Conservation (phyloP, 1,140 invertebrate genomes). For the Calephelis virginiensis region DNA sequence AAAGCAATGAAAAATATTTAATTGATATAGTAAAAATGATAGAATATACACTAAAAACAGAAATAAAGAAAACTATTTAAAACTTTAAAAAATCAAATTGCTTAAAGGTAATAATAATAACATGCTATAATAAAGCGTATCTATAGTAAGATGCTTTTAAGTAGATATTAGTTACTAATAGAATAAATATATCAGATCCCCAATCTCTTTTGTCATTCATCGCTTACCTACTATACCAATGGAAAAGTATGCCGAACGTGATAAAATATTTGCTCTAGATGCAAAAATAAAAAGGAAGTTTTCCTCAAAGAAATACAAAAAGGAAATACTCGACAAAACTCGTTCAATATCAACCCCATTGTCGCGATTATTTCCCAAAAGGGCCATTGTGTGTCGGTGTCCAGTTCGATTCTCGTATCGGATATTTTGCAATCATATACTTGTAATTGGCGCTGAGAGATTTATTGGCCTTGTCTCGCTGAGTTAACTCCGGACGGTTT, state of each 20-base stretch:
- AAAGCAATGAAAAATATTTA: too few relatives aligned
- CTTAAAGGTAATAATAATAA: not conserved
- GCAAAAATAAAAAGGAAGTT: slow-evolving; percentile 6
- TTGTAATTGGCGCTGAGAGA: slow-evolving; percentile 42
- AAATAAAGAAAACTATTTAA: too few relatives aligned
- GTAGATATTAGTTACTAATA: not conserved
- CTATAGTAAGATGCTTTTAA: not conserved
- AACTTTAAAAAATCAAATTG: too few relatives aligned
- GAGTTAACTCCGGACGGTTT: slow-evolving; percentile 34
- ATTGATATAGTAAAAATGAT: too few relatives aligned
- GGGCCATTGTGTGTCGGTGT: slow-evolving; percentile 32
- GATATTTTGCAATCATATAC: slow-evolving; percentile 40
- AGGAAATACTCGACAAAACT: not conserved
- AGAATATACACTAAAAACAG: too few relatives aligned
- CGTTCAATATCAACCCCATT: slow-evolving; percentile 13
- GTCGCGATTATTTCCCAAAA: slow-evolving; percentile 35
- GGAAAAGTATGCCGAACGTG: too few relatives aligned
- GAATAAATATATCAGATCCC: too few relatives aligned
- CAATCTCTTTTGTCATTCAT: too few relatives aligned
- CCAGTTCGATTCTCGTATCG: slow-evolving; percentile 30
- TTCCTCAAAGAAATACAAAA: not conserved
- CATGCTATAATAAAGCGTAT: not conserved
- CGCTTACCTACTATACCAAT: too few relatives aligned
- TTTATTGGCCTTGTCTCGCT: slow-evolving; percentile 37
- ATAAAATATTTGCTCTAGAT: not conserved